Base-by-base conservation (phyloP, 2,797 vertebrate species). In the Catostomus latipinnis region DNA sequence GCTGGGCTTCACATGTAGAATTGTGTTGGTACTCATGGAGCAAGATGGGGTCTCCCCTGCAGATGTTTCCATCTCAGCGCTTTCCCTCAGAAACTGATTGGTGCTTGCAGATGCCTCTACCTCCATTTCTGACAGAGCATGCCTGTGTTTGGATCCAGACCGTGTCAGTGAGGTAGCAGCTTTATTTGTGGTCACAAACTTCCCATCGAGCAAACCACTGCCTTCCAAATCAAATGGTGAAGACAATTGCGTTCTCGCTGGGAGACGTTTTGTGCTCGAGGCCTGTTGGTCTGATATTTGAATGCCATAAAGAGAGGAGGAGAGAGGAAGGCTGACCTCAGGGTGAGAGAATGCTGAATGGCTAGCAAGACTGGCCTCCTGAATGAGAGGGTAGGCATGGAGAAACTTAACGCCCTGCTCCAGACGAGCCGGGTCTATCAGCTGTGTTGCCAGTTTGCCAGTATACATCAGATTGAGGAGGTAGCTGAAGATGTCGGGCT, bases 401-500 rank as follows among this genome's bases (percentile, higher is more conserved):
- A 99, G 94, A 91, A 99, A 99, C 90, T 99, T 94, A 90, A 99
- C 97, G 9, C 98, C 98, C 88, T 99, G 97, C 83, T 99, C 97
- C 46, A 99, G 89, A 0, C 97, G 95, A 6, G 97, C 93, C 0
- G 98, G 98, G 89, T 99, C 98, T 18, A 99, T 99, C n/a, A 98
- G 91, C 86, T 99, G 98, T 0, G 98, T 97, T 0, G 98, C 96
- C 83, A 99, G 97, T 91, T 98, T 98, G 70, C 98, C 98, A 0
- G 98, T 99, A 91, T 99, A 99, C 98, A 99, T 99, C 92, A 99
- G 91, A 89, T 99, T 98, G 85, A 99, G 94, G 80, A 99, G 96
- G 91, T 99, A 99, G 93, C 98, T 99, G 95, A 99, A 99, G 91
- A 99, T 99, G 86, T 99, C 98, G 0, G 98, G 98, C 91, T 99